A percentile compares a stretch with the other conserved stretches of the same genome.
phyloP scores from a whole-genome alignment of 2,888 invertebrate genomes.

The Craniophora ligustri region DNA sequence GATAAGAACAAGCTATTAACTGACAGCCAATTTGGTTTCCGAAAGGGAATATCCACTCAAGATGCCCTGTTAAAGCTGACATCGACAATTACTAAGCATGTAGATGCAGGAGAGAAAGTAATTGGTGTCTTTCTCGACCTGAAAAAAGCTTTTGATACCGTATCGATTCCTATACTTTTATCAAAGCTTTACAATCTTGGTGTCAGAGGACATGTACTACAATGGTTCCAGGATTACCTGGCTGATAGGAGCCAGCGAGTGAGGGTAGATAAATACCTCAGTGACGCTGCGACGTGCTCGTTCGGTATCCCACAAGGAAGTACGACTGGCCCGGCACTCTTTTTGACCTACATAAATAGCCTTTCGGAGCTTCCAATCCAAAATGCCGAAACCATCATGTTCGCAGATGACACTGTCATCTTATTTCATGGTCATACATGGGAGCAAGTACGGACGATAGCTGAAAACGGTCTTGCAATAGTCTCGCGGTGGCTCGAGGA shows the following conservation, averaged over 20 bases:
- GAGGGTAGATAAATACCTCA: neutral
- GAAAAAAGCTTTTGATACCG: neutral
- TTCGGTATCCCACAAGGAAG: conserved; percentile 1
- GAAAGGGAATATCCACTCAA: neutral
- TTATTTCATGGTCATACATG: neutral
- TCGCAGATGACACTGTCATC: neutral
- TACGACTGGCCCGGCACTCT: neutral
- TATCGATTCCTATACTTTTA: neutral
- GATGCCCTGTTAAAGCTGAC: conserved; percentile 1
- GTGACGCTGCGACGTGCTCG: neutral
- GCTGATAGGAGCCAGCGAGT: neutral
- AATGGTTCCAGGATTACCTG: conserved; percentile 3
- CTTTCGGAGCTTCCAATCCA: neutral
- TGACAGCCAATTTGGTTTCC: conserved; percentile 1
- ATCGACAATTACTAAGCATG: neutral
- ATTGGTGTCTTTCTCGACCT: neutral
- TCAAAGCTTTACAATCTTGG: neutral
- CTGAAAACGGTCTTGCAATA: neutral
- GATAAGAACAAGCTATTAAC: neutral
- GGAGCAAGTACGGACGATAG: neutral
- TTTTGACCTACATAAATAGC: neutral
- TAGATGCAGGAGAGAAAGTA: neutral
- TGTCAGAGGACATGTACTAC: neutral
- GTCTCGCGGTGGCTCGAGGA: neutral
- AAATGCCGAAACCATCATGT: neutral